Evolutionary conservation across 2,113 vertebrate genomes (phyloP).

Genomic region (Chionodraco myersi): DNA sequence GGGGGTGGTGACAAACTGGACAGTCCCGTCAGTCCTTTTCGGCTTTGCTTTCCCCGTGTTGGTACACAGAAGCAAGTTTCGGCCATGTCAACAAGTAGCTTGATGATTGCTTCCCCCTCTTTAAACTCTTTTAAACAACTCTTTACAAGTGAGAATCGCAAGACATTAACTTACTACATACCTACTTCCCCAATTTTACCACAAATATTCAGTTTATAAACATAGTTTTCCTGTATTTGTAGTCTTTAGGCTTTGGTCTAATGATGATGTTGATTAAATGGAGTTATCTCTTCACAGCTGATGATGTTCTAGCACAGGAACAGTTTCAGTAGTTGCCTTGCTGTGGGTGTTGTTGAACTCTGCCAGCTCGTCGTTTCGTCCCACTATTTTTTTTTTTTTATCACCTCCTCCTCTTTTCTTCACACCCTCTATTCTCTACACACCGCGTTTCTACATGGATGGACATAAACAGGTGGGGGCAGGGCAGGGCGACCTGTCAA

Average conservation of each 20-base stretch:
- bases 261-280: not conserved
- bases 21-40: constrained; percentile 60
- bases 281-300: not conserved
- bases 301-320: not conserved
- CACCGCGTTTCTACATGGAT: constrained; percentile 33
- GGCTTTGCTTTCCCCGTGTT: constrained; percentile 52
- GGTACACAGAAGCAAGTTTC: constrained; percentile 44
- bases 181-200: not conserved
- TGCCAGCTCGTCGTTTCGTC: constrained; percentile 4
- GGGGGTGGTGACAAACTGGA: constrained; percentile 74
- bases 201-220: not conserved
- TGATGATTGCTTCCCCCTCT: not conserved
- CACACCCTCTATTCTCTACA: constrained; percentile 23
- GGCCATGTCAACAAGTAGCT: not conserved
- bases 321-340: not conserved
- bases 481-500: constrained; percentile 13
- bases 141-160: not conserved
- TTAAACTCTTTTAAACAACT: too few species aligned
- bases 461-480: constrained; percentile 16
- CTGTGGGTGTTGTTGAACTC: constrained; percentile 4
- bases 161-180: not conserved
- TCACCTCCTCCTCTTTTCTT: constrained; percentile 16
- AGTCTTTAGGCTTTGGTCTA: not conserved
- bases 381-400: constrained; percentile 22
- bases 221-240: not conserved